phyloP scores from a whole-genome alignment of 2,113 vertebrate genomes.

The Calidris pugnax region DNA sequence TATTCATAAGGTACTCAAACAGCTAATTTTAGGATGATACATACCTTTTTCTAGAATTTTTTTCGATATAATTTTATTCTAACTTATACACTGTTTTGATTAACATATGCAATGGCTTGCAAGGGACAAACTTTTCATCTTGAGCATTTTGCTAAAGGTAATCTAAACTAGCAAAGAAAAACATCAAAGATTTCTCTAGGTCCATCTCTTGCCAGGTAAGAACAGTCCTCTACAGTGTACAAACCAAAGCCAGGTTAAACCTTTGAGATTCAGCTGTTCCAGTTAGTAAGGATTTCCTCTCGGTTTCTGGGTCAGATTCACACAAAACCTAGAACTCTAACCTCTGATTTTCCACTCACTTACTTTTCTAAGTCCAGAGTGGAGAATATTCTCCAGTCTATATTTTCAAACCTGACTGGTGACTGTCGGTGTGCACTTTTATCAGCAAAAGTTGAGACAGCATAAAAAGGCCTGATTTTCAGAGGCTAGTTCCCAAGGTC shows the following conservation, averaged over 20 bases:
- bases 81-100: conserved; percentile 54
- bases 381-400: neutral
- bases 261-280: neutral
- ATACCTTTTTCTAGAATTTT: conserved; percentile 11
- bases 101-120: conserved; percentile 34
- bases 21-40: conserved; percentile 32
- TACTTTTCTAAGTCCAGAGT: neutral
- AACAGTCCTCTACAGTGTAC: neutral
- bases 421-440: neutral
- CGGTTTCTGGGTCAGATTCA: neutral
- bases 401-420: neutral
- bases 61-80: conserved; percentile 34
- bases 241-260: neutral
- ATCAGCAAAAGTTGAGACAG: neutral
- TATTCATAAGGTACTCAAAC: conserved; percentile 26
- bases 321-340: neutral
- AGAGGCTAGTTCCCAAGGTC: conserved; percentile 13
- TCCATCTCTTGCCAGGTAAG: neutral
- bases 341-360: neutral
- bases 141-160: conserved; percentile 14
- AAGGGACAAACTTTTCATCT: conserved; percentile 32
- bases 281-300: neutral
- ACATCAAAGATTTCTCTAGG: neutral
- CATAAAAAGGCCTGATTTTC: neutral
- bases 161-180: conserved; percentile 35